Evolutionary conservation across 2,888 invertebrate genomes (phyloP), one percentile per base, ranked within the genome.

Genomic region (Luperina testacea): DNA sequence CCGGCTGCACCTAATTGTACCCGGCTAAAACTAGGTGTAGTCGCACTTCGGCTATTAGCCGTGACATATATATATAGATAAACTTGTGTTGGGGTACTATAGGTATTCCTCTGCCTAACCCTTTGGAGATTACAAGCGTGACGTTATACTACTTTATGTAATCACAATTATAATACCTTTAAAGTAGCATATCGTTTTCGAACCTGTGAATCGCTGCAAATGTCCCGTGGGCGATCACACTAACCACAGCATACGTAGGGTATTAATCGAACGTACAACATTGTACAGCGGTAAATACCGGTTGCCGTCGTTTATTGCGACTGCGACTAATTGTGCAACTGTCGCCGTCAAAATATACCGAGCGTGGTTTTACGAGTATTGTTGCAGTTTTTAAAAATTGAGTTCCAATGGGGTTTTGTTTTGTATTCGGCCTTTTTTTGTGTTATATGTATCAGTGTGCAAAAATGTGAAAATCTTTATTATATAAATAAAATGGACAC

Each of bases 341-440:
- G 82, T 84, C 65, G 74, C 86, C 83, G 75, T 84, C 83, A 84
- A 84, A 84, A 84, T 84, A 82, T 82, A 84, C 84, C 79, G 76
- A 84, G 76, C 84, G 79, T 82, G 79, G 78, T 64, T 82, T 84
- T 82, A 85, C 78, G 83, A 85, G 72, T 82, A 73, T 72, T 73
- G 84, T 71, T 17, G 82, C 86, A 85, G 72, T 82, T 82, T 80
- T 71, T 2, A 72, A 84, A 85, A 77, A 78, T 68, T 75, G 75
- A 73, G 82, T 67, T 77, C 53, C 69, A 42, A 70, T 61, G 53
- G 24, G 32, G 32, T 73, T 61, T 67, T 75, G 61, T 48, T 67
- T 67, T 59, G 17, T 70, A 53, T 53, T 32, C 2, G 5, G 13
- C 0, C 11, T 48, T 45, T 20, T 68, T 27, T 27, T 69, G 6